These are phyloP conservation scores for Sarcoramphus papa DNA, from an alignment of 2,797 vertebrate species.

Conservation along the genomic window DNA sequence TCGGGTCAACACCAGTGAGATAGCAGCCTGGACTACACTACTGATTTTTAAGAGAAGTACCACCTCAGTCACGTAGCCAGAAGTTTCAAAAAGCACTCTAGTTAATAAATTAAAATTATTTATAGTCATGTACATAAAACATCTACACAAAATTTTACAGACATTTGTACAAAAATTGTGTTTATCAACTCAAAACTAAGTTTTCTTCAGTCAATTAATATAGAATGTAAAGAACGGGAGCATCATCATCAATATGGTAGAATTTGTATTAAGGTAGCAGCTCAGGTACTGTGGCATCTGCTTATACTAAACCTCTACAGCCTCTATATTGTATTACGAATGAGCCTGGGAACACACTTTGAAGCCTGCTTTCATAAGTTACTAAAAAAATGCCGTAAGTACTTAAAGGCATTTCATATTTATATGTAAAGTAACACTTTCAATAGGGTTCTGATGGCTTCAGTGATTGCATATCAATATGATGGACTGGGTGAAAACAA, in stretches of 20 bases:
- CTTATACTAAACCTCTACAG: neutral
- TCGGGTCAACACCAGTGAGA: neutral
- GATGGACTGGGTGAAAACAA: neutral
- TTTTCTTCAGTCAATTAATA: neutral
- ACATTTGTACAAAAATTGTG: neutral
- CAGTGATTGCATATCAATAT: neutral
- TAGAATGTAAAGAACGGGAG: neutral
- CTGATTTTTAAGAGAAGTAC: neutral
- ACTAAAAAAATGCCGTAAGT: neutral
- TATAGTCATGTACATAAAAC: neutral
- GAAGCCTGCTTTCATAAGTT: neutral
- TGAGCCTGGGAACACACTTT: neutral
- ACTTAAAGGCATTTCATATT: neutral
- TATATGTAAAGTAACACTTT: neutral
- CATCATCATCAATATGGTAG: neutral
- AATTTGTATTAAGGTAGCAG: neutral
- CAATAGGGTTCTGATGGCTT: neutral
- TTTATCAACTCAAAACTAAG: neutral
- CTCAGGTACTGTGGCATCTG: neutral
- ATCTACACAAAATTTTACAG: neutral
- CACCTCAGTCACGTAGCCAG: neutral
- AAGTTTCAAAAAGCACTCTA: neutral
- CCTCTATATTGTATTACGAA: neutral
- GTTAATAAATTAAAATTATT: neutral
- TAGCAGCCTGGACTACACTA: neutral